These are phyloP conservation scores for Plebejus argus DNA, from an alignment of 2,888 invertebrate genomes.

Conservation along the genomic window DNA sequence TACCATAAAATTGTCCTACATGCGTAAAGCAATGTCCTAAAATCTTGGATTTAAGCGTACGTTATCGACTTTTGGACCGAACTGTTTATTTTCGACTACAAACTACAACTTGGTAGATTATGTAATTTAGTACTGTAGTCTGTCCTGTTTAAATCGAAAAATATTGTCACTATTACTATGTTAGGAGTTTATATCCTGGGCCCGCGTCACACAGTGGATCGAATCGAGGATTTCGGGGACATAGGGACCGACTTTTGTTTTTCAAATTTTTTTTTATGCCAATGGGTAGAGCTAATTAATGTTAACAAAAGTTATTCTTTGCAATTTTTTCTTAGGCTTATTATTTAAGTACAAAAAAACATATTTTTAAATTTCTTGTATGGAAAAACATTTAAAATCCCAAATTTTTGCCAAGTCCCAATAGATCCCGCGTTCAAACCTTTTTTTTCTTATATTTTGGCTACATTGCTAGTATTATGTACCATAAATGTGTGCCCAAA, in stretches of 20 bases:
- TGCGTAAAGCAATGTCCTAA: too few species aligned
- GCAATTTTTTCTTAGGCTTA: not conserved
- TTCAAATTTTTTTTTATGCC: not conserved
- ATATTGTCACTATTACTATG: not conserved
- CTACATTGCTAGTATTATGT: not conserved
- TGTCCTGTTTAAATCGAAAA: not conserved
- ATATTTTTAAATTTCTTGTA: not conserved
- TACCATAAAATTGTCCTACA: too few species aligned
- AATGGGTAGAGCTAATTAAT: constrained; percentile 11
- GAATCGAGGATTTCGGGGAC: constrained; percentile 1
- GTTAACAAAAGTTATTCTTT: not conserved
- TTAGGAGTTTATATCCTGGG: constrained; percentile 4
- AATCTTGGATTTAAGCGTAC: too few species aligned
- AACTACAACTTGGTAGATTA: too few species aligned
- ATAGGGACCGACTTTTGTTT: not conserved
- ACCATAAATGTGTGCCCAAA: not conserved
- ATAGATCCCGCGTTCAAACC: not conserved
- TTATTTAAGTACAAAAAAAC: not conserved
- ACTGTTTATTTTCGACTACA: too few species aligned
- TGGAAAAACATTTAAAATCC: not conserved
- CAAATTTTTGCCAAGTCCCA: not conserved
- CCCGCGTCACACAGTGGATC: constrained; percentile 1
- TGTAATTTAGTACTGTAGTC: too few species aligned
- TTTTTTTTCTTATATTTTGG: not conserved
- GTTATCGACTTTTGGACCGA: too few species aligned